These are phyloP conservation scores for Sebastes cheni DNA, from an alignment of 2,797 vertebrate genomes.

Conservation along the genomic window DNA sequence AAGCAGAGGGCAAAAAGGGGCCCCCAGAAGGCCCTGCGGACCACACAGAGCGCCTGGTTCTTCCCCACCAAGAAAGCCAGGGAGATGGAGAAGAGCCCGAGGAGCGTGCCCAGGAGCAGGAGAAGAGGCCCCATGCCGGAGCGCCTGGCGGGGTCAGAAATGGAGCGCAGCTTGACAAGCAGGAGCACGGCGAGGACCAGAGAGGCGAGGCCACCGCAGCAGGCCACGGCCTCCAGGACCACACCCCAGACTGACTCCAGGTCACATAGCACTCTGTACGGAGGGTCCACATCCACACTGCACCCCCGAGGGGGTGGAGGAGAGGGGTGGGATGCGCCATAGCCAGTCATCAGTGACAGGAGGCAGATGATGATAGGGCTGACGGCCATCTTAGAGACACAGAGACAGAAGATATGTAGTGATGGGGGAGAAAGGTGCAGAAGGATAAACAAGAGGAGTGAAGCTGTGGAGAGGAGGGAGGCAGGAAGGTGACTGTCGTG, in stretches of 20 bases:
- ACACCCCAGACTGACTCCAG: slow-evolving; percentile 97
- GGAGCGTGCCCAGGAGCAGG: slow-evolving; percentile 90
- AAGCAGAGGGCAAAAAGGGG: slow-evolving; percentile 95
- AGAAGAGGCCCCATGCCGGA: slow-evolving; percentile 90
- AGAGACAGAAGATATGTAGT: slow-evolving; percentile 24
- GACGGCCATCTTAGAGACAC: slow-evolving; percentile 76
- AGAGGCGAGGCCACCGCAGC: slow-evolving; percentile 87
- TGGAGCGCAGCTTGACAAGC: slow-evolving; percentile 86
- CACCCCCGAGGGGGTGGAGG: slow-evolving; percentile 91
- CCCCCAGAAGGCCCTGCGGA: slow-evolving; percentile 93
- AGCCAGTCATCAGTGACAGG: slow-evolving; percentile 81
- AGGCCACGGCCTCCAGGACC: slow-evolving; percentile 92
- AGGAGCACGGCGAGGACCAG: slow-evolving; percentile 89
- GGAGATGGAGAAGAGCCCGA: slow-evolving; percentile 91
- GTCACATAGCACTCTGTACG: slow-evolving; percentile 92
- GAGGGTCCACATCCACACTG: slow-evolving; percentile 86
- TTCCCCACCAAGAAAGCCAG: slow-evolving; percentile 94
- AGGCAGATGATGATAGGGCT: slow-evolving; percentile 82
- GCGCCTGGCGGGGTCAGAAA: slow-evolving; percentile 90
- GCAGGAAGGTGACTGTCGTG: slow-evolving; percentile 1
- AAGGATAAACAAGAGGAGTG: slow-evolving; percentile 20
- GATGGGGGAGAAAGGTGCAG: slow-evolving; percentile 5
- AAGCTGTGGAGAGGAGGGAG: not conserved
- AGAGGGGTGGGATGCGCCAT: slow-evolving; percentile 83
- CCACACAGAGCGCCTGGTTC: slow-evolving; percentile 88